These are phyloP conservation scores for Imbricaverruca yamaguchii DNA, from an alignment of 2,888 invertebrate species.

Conservation along the genomic window DNA sequence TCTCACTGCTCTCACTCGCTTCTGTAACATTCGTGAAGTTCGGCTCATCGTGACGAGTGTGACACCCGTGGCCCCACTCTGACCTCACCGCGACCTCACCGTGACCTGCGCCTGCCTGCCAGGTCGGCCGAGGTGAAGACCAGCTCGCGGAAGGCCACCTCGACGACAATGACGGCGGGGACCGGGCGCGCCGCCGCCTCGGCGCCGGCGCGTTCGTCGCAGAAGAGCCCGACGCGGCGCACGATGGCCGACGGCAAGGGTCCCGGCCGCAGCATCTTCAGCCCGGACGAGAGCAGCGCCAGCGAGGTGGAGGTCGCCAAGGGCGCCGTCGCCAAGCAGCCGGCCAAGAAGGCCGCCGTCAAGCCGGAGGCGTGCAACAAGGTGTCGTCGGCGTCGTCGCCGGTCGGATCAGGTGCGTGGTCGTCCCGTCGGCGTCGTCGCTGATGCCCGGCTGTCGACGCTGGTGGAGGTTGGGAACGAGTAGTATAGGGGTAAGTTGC, in stretches of 20 bases:
- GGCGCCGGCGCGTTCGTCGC: background rate
- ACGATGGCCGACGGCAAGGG: background rate
- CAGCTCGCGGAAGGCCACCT: background rate
- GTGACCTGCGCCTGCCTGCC: too few species aligned
- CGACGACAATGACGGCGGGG: background rate
- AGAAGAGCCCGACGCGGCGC: background rate
- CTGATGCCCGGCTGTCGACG: too few species aligned
- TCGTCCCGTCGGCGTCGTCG: background rate
- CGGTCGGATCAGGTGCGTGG: constrained; percentile 27
- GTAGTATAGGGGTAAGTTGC: too few species aligned
- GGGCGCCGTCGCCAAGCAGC: constrained; percentile 22
- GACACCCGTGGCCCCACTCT: too few species aligned
- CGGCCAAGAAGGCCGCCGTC: constrained; percentile 26
- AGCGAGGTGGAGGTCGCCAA: constrained; percentile 27
- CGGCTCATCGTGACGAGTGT: too few species aligned
- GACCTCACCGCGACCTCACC: too few species aligned
- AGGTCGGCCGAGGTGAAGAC: background rate
- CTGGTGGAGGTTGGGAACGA: too few species aligned
- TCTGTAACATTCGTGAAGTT: too few species aligned
- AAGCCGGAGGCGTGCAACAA: constrained; percentile 28
- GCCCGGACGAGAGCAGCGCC: constrained; percentile 31
- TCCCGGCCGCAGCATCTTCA: constrained; percentile 27
- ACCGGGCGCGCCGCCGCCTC: background rate
- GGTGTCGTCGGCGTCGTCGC: constrained; percentile 27
- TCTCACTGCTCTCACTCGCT: too few species aligned